A percentile compares a stretch with the other conserved stretches of the same genome.
phyloP scores from a whole-genome alignment of 1,140 invertebrate genomes.

The Ceratoteleas bidentatus region DNA sequence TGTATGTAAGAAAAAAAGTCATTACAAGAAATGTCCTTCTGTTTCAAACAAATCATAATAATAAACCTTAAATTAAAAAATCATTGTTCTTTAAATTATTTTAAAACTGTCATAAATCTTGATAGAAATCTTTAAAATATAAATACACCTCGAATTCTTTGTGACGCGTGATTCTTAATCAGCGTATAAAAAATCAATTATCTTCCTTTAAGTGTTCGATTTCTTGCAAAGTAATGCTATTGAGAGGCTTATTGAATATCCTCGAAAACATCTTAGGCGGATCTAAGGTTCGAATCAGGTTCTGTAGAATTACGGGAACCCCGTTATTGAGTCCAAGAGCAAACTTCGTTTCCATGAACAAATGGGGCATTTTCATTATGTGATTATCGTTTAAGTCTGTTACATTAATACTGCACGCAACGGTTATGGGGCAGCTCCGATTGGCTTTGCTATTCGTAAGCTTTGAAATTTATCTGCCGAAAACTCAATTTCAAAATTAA shows the following conservation, averaged over 20 bases:
- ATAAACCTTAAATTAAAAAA: too few species aligned
- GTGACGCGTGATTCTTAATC: too few species aligned
- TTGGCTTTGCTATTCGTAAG: background rate
- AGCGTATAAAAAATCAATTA: background rate
- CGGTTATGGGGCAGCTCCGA: background rate
- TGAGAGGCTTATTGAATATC: background rate
- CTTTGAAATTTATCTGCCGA: too few species aligned
- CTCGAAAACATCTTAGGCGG: background rate
- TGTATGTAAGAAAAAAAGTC: too few species aligned
- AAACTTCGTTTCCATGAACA: conserved; percentile 13
- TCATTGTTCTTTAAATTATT: too few species aligned
- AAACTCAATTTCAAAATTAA: too few species aligned
- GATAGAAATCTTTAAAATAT: too few species aligned
- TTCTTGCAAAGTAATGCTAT: background rate
- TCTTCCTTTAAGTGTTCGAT: background rate
- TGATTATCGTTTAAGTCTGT: background rate
- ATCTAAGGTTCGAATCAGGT: conserved; percentile 15
- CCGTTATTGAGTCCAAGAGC: conserved; percentile 5
- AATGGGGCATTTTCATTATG: conserved; percentile 9
- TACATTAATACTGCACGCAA: background rate
- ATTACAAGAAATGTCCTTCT: too few species aligned
- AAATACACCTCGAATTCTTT: too few species aligned
- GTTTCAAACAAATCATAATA: too few species aligned
- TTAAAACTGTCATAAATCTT: too few species aligned
- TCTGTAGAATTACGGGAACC: conserved; percentile 21